Evolutionary conservation across 64 coral and sea anemone species (phyloP).

Genomic region (Pocillopora verrucosa): DNA sequence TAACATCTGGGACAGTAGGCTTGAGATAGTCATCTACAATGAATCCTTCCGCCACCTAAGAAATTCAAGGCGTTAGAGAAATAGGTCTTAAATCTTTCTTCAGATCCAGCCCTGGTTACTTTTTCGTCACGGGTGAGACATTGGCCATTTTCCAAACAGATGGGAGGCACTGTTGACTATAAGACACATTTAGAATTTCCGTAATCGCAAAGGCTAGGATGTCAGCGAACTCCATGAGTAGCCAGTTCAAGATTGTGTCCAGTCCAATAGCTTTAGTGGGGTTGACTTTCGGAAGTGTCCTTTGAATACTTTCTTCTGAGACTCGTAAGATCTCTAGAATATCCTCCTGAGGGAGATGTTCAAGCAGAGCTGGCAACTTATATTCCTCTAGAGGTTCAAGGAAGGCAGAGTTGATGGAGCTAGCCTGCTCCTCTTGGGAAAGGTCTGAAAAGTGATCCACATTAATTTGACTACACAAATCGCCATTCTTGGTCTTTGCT

Average conservation of each 20-base stretch:
- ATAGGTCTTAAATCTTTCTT: too few species aligned
- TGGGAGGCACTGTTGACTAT: conserved; percentile 17
- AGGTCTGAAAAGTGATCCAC: conserved; percentile 52
- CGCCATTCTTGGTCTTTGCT: conserved; percentile 25
- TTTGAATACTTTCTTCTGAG: not conserved
- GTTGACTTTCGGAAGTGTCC: not conserved
- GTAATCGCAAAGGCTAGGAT: conserved; percentile 13
- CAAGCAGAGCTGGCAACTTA: conserved; percentile 20
- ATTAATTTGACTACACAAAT: conserved; percentile 55
- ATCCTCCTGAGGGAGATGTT: conserved; percentile 4
- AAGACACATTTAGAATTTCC: conserved; percentile 5
- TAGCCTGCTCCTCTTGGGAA: conserved; percentile 20
- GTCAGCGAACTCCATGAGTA: conserved; percentile 20
- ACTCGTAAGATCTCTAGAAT: not conserved
- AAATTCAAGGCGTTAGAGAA: too few species aligned
- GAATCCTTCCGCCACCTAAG: too few species aligned
- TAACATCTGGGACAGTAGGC: too few species aligned
- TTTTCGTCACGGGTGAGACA: not conserved
- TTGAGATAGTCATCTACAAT: too few species aligned
- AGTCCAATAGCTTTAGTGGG: not conserved
- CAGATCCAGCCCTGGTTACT: not conserved
- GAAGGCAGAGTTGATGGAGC: conserved; percentile 30
- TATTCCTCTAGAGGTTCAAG: conserved; percentile 35
- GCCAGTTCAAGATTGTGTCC: conserved; percentile 15
- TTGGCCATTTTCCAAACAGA: conserved; percentile 24